These are phyloP conservation scores for Poecilia velifera DNA, from an alignment of 2,797 vertebrate species.

Conservation along the genomic window DNA sequence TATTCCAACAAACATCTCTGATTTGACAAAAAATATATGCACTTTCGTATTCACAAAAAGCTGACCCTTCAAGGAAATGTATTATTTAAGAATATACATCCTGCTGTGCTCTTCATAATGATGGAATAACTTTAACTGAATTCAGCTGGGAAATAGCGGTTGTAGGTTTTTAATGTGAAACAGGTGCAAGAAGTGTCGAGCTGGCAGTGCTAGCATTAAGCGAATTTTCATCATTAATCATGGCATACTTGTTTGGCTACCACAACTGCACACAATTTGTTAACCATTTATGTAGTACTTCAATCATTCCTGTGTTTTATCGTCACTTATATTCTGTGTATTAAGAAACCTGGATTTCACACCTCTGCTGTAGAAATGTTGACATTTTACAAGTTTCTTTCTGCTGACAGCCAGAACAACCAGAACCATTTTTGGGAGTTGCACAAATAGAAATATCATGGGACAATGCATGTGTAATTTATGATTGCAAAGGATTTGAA, in stretches of 20 bases:
- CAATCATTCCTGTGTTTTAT: background rate
- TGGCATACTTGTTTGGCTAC: background rate
- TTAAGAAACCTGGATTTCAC: background rate
- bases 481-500: conserved; percentile 35
- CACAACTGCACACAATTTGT: background rate
- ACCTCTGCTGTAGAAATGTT: background rate
- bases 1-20: background rate
- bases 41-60: background rate
- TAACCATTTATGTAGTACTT: background rate
- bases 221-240: conserved; percentile 22
- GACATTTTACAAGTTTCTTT: background rate
- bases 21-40: background rate
- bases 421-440: conserved; percentile 1
- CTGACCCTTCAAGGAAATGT: background rate
- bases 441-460: conserved; percentile 10
- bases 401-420: background rate
- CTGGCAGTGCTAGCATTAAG: conserved; percentile 21
- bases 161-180: conserved; percentile 32
- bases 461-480: conserved; percentile 35
- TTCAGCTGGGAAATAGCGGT: conserved; percentile 18
- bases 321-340: background rate
- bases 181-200: conserved; percentile 36
- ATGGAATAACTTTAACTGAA: background rate
- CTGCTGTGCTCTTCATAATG: background rate
- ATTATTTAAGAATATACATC: background rate